Conservation (phyloP, 2,113 vertebrate species). For the Neofelis nebulosa region DNA sequence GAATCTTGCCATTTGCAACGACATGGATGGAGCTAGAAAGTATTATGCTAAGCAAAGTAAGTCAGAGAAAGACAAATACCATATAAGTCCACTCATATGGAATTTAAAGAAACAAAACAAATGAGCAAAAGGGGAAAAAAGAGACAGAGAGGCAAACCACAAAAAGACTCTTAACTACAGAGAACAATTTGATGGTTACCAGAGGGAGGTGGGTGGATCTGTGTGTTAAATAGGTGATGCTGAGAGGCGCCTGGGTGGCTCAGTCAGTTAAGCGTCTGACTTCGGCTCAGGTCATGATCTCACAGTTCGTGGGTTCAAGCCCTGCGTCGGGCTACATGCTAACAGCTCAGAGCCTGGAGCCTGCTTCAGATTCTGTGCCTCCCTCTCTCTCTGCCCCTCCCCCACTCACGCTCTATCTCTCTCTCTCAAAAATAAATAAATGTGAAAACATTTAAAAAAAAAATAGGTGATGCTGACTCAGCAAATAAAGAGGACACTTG, state of each 20-base stretch:
- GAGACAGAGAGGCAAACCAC: not conserved
- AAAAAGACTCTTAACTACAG: not conserved
- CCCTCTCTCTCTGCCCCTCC: too few species aligned
- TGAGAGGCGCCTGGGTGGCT: too few species aligned
- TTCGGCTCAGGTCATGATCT: too few species aligned
- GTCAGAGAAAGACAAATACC: not conserved
- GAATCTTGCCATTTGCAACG: not conserved
- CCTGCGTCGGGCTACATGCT: too few species aligned
- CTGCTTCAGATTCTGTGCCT: too few species aligned
- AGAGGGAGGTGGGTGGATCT: not conserved
- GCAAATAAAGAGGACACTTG: not conserved
- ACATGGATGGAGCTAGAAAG: not conserved
- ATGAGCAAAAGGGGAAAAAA: not conserved
- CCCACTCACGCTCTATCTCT: too few species aligned
- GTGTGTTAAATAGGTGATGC: not conserved
- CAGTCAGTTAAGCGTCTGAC: too few species aligned
- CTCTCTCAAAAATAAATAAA: too few species aligned
- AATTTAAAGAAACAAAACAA: not conserved
- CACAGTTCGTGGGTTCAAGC: too few species aligned
- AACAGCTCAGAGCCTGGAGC: too few species aligned
- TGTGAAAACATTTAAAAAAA: too few species aligned
- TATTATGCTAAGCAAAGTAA: not conserved
- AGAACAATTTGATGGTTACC: not conserved
- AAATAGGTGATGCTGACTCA: too few species aligned
- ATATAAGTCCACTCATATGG: not conserved